Percentiles rank a stretch among this genome's conserved stretches.
These are phyloP conservation scores for Pristionchus maxplancki DNA, from an alignment of 2,888 invertebrate genomes.

Conservation along the genomic window DNA sequence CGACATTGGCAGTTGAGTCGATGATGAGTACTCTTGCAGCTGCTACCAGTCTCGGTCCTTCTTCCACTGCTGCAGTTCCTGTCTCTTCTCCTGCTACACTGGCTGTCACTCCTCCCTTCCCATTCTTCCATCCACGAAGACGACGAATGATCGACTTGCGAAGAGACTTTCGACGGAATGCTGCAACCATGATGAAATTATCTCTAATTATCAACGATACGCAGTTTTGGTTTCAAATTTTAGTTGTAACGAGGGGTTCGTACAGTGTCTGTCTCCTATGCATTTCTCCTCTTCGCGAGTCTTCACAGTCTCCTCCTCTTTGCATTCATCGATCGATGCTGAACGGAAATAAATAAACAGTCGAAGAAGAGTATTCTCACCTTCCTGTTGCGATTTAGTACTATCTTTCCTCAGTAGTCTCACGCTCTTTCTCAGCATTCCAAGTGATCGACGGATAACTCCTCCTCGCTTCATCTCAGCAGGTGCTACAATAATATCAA, in stretches of 20 bases:
- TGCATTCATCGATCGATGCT: constrained; percentile 46
- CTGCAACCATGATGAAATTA: background rate
- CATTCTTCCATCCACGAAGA: constrained; percentile 33
- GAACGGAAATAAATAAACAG: background rate
- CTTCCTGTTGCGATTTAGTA: background rate
- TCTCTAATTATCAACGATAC: background rate
- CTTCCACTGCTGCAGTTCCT: background rate
- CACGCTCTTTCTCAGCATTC: constrained; percentile 39
- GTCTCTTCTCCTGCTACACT: background rate
- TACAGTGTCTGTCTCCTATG: constrained; percentile 26
- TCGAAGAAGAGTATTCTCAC: background rate
- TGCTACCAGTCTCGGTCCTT: background rate
- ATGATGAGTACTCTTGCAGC: constrained; percentile 38
- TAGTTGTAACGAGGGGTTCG: background rate
- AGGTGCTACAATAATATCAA: background rate
- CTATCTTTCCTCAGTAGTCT: background rate
- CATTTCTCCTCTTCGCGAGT: background rate
- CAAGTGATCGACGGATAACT: constrained; percentile 28
- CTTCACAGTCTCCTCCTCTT: constrained; percentile 31
- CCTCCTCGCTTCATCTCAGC: constrained; percentile 22
- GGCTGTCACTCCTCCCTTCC: background rate
- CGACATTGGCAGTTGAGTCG: constrained; percentile 41
- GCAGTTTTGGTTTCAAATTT: background rate
- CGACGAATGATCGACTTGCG: constrained; percentile 48
- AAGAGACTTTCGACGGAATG: constrained; percentile 8